Evolutionary conservation across 2,888 invertebrate species (phyloP), one percentile per base, ranked within the genome.

Genomic region (Beris chalybata): DNA sequence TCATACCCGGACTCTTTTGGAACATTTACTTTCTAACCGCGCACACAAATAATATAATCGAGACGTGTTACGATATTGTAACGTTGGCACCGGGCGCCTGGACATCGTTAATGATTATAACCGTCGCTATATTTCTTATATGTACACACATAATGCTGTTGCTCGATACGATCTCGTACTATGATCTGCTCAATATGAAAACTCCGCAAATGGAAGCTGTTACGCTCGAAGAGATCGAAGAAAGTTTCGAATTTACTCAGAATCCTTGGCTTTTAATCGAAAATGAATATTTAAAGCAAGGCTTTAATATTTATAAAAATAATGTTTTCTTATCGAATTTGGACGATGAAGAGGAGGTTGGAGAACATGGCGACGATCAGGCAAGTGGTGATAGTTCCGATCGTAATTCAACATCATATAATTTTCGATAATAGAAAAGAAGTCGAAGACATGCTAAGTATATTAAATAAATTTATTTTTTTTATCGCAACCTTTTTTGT

Each of bases 11-110:
- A 13, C 71, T 75, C 29, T 58, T 74, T 43, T 74, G 74, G 74
- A 75, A 75, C 65, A 64, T 74, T 12, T 75, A 74, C 67, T 71
- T 72, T 5, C 53, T 75, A 12, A 64, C 70, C 5, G 70, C 73
- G 2, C 61, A 74, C 30, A 32, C 69, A 3, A 71, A 74, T 38
- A 76, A 75, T 69, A 64, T 74, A 12, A 55, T 72, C 5, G 73
- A 74, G 68, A 73, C 70, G 11, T 47, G 73, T 15, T 72, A 72
- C 67, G 70, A 71, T 11, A 72, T 75, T 61, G 61, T 71, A 38
- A 53, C 64, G 4, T 64, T 75, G 43, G 68, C 73, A 50, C 72
- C 73, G 4, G 68, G 72, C 4, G 64, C 68, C 56, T 64, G 67
- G 47, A 71, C 72, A 4, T 67, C 73, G 29, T 65, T 67, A 1